Base-by-base conservation (phyloP, 1,140 invertebrate genomes). In the Drosophila funebris region DNA sequence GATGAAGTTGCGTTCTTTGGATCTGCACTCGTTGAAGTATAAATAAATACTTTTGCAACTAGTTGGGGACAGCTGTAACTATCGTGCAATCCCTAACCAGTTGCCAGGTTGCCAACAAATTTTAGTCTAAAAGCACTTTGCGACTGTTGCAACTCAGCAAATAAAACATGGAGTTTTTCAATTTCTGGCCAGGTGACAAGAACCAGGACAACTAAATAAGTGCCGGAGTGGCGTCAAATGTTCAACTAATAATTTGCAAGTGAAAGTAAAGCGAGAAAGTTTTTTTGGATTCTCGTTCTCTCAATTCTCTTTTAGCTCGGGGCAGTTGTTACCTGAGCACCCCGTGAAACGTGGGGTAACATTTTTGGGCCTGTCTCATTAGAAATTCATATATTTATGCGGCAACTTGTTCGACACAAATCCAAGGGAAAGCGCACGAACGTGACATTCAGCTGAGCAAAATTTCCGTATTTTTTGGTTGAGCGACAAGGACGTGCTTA, bases 361-460 rank as follows among this genome's bases (percentile, higher is more conserved):
- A 46, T 39, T 61, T 9, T n/a, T 57, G 37, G 31, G 46, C 14
- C 24, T 48, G 60, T 43, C 73, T 70, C 61, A 84, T 84, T 84
- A 68, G 62, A 44, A 71, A 85, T 85, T 85, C 81, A 80, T 85
- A 70, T 76, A 80, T 80, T 85, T 77, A 77, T 85, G 64, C 69
- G 57, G 7, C 61, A 70, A 71, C 64, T 79, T 84, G 76, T 61
- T 70, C 62, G 50, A 44, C 67, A 73, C 46, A 78, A 72, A 69
- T 62, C 33, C 39, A 54, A 39, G 36, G 11, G 39, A 36, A 36
- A 58, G 61, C 58, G 61, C 75, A 50, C 39, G 72, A 58, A 71
- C 80, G 80, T 75, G 80, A 83, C 76, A 62, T 76, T 76, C 48
- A 66, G 67, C 56, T 43, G 44, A 72, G 46, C 37, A 6, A 8